Conservation (phyloP, 2,888 invertebrate genomes). For the Lycaena phlaeas region DNA sequence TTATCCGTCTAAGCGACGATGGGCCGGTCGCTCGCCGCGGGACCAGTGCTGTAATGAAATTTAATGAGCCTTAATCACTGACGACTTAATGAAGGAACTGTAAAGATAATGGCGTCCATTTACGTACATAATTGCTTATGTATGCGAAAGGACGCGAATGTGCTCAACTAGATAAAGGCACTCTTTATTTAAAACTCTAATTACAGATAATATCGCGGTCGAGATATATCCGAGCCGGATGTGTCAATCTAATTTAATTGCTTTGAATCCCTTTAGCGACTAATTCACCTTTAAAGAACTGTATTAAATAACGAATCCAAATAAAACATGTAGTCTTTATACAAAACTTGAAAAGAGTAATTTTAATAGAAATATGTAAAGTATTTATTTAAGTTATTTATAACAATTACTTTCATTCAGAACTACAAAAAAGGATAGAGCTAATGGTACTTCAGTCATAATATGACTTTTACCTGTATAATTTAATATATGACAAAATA, state of each 20-base stretch:
- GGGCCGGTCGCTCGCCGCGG: slow-evolving; percentile 42
- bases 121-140: slow-evolving; percentile 7
- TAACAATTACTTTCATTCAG: no score
- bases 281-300: no score
- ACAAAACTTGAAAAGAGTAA: no score
- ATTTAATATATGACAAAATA: no score
- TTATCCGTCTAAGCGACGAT: slow-evolving; percentile 68
- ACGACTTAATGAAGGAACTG: slow-evolving; percentile 67
- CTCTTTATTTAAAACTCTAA: slow-evolving; percentile 5
- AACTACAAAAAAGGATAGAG: no score
- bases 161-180: background rate
- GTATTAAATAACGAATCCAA: no score
- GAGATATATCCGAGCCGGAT: background rate
- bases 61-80: slow-evolving; percentile 71
- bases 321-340: no score
- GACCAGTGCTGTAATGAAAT: slow-evolving; percentile 64
- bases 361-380: no score
- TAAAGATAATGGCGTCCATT: slow-evolving; percentile 37
- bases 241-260: slow-evolving; percentile 5
- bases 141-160: slow-evolving; percentile 1
- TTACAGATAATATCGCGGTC: slow-evolving; percentile 3
- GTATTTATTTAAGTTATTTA: no score
- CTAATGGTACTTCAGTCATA: no score
- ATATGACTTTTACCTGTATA: no score
- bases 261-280: background rate